Evolutionary conservation across 1,140 invertebrate species (phyloP).

Genomic region (Episyrphus balteatus): DNA sequence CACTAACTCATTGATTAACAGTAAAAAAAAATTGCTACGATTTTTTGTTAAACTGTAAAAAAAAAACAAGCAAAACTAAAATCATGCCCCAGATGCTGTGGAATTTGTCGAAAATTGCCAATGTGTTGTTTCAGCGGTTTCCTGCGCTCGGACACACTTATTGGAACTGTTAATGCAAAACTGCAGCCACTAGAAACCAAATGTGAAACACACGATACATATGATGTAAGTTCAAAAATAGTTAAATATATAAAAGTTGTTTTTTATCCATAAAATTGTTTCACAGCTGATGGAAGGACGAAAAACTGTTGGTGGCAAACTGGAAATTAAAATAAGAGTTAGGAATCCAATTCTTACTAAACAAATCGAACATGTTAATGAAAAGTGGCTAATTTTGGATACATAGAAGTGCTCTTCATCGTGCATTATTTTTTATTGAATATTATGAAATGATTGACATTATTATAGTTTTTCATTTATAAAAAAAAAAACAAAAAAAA

Average conservation of each 20-base stretch:
- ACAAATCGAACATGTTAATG: constrained; percentile 78
- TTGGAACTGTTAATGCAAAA: constrained; percentile 78
- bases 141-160: constrained; percentile 70
- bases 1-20: too few relatives aligned
- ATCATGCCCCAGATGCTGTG: constrained; percentile 31
- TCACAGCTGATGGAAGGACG: constrained; percentile 78
- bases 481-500: constrained; percentile 8
- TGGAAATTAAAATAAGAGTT: constrained; percentile 85
- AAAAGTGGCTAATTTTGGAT: constrained; percentile 86
- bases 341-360: constrained; percentile 81
- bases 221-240: constrained; percentile 61
- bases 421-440: neutral
- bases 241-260: neutral
- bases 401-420: constrained; percentile 1
- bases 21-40: too few relatives aligned
- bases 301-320: constrained; percentile 74
- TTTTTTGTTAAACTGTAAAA: constrained; percentile 2
- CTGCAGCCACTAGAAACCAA: constrained; percentile 73
- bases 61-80: constrained; percentile 8
- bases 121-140: constrained; percentile 73
- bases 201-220: constrained; percentile 80
- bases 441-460: neutral
- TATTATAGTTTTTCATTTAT: constrained; percentile 5
- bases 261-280: constrained; percentile 10
- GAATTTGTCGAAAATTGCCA: constrained; percentile 36